Base-by-base conservation (phyloP, 2,888 invertebrate genomes). In the Erannis defoliaria region DNA sequence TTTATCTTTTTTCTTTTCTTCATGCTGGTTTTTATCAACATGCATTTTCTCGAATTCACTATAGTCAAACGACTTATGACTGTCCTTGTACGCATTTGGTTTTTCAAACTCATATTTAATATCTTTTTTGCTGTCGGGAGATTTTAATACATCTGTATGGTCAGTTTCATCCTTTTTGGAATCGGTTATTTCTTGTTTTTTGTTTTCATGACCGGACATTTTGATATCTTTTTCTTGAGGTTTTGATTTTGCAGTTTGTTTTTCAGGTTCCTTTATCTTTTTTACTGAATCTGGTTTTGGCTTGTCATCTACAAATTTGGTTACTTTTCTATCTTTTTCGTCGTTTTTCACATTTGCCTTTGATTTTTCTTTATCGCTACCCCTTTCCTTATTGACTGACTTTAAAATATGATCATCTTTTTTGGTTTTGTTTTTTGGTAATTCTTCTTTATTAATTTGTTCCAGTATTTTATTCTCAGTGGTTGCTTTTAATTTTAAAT, bases 1-100 rank as follows among this genome's bases (percentile, higher is more conserved):
- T 73, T 76, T 70, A 14, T 69, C 65, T 61, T 72, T 75, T 67
- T 76, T 81, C 43, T 64, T 74, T 61, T 67, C 70, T 75, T 67
- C 78, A 64, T 56, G 55, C 48, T 65, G 69, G 45, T 42, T 71
- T 69, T 58, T 66, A 19, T 21, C 23, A 10, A 57, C 62, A 37
- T 45, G 70, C 56, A 62, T 56, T 40, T 58, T 59, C 62, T 56
- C 58, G 45, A 48, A 55, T 9, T 60, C 62, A 14, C 48, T 48
- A 16, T 62, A 62, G 19, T 62, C 48, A 43, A 62, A 62, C 1
- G 48, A 12, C 37, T 50, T 60, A 38, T 49, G 58, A 68, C 61
- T 63, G 9, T 46, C 48, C 53, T 70, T 48, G 49, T 62, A 26
- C 21, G 66, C 54, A 35, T 54, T 70, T 54, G 56, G 68, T 70